A percentile compares a stretch with the other conserved stretches of the same genome.
Evolutionary conservation across 2,888 invertebrate species (phyloP).

Genomic region (Epirrhoe tristata): DNA sequence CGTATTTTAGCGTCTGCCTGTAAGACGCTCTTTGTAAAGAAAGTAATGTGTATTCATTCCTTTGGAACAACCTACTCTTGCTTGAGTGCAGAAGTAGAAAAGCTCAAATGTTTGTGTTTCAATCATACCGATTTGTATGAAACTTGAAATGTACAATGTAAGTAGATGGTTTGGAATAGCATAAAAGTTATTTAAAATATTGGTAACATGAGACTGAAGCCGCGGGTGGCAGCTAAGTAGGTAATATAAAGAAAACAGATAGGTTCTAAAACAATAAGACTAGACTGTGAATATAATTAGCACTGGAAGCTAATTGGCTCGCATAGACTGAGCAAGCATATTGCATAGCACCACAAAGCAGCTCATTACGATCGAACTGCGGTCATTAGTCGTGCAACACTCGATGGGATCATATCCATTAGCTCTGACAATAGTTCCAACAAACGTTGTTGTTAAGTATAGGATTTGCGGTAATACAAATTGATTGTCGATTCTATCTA

Average conservation of each 20-base stretch:
- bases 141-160: too few species aligned
- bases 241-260: too few species aligned
- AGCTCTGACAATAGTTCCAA: background rate
- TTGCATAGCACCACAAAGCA: background rate
- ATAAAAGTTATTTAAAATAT: too few species aligned
- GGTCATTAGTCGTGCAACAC: background rate
- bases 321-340: too few species aligned
- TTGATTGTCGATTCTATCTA: background rate
- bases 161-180: too few species aligned
- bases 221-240: too few species aligned
- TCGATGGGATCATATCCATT: background rate
- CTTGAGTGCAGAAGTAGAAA: background rate
- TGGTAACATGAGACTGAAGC: too few species aligned
- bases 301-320: too few species aligned
- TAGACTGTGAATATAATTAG: too few species aligned
- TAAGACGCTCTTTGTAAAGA: conserved; percentile 10
- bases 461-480: background rate
- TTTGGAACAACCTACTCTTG: conserved; percentile 2
- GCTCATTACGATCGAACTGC: background rate
- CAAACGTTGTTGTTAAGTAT: background rate
- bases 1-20: conserved; percentile 13
- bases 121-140: background rate
- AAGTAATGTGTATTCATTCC: conserved; percentile 6
- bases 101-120: background rate
- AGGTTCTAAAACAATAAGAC: too few species aligned